Percentiles rank a stretch among this genome's conserved stretches.
Conservation (phyloP, 2,888 invertebrate genomes). For the Acrobasis repandana region DNA sequence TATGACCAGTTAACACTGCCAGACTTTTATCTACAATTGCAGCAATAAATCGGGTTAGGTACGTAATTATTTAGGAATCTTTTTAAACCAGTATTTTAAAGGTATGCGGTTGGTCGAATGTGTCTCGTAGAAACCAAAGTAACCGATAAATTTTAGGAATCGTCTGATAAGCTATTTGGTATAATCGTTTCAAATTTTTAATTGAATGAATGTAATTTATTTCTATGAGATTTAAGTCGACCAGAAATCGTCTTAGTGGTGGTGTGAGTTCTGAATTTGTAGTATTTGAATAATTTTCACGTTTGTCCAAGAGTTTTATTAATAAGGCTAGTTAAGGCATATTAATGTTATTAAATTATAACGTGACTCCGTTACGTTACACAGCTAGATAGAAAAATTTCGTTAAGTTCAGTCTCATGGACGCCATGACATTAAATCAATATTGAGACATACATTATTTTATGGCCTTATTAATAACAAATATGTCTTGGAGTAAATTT, state of each 20-base stretch:
- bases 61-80: slow-evolving; percentile 54
- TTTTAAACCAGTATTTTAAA: slow-evolving; percentile 61
- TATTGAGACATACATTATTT: slow-evolving; percentile 52
- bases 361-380: slow-evolving; percentile 35
- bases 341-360: slow-evolving; percentile 46
- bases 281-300: slow-evolving; percentile 46
- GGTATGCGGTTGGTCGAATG: slow-evolving; percentile 54
- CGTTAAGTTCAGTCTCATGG: slow-evolving; percentile 39
- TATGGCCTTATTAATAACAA: slow-evolving; percentile 64
- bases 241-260: slow-evolving; percentile 49
- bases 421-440: slow-evolving; percentile 36
- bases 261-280: slow-evolving; percentile 47
- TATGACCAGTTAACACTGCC: slow-evolving; percentile 14
- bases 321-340: slow-evolving; percentile 45
- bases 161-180: slow-evolving; percentile 36
- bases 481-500: slow-evolving; percentile 46
- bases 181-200: slow-evolving; percentile 45
- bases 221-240: slow-evolving; percentile 55
- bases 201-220: slow-evolving; percentile 42
- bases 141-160: slow-evolving; percentile 51
- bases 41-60: slow-evolving; percentile 75
- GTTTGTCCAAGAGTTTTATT: slow-evolving; percentile 53
- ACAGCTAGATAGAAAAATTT: slow-evolving; percentile 67
- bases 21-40: slow-evolving; percentile 43
- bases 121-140: slow-evolving; percentile 67